Base-by-base conservation (phyloP, 2,888 invertebrate species). In the Acronicta psi region DNA sequence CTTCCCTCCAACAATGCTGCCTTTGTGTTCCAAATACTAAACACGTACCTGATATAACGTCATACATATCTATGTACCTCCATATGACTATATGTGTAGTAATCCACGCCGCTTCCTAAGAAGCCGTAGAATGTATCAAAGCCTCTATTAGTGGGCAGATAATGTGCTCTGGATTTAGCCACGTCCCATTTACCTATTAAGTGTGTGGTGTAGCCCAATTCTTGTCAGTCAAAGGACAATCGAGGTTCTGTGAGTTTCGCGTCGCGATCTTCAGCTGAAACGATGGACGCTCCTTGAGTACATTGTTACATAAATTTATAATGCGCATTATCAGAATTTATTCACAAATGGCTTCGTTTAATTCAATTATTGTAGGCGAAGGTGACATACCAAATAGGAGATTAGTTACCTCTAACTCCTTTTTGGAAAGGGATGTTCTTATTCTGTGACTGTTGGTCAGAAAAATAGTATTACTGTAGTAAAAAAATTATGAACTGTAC, bases 101-200 rank as follows among this genome's bases (percentile, higher is more conserved):
- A 98, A 85, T 97, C 97, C 69, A 97, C 96, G 68, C 95, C 95
- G 11, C 96, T 96, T 72, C 96, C 96, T 93, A 97, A 96, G 88
- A 97, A 98, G 42, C 98, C 98, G 80, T 95, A 97, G 86, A 98
- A 98, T 36, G 95, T 95, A 80, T 97, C 96, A 86, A 97, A 98
- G 46, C 97, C 97, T 72, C 97, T 95, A 78, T 94, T 95, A 38
- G 95, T 95, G 1, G 97, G 97, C 0, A 96, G 96, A 87, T 96
- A 97, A 73, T 95, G 95, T 70, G 95, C 94, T 56, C 95, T 93
- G 76, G 95, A 96, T 89, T 96, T 97, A n/a, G 98, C 98, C 77
- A 98, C 93, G 88, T 96, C 96, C 98, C 98, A 98, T 94, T 98
- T 98, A 38, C 98, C 98, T 13, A 98, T 94, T 38, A 97, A 94